These are phyloP conservation scores for Nannoperca australis DNA, from an alignment of 2,797 vertebrate species.

Conservation along the genomic window DNA sequence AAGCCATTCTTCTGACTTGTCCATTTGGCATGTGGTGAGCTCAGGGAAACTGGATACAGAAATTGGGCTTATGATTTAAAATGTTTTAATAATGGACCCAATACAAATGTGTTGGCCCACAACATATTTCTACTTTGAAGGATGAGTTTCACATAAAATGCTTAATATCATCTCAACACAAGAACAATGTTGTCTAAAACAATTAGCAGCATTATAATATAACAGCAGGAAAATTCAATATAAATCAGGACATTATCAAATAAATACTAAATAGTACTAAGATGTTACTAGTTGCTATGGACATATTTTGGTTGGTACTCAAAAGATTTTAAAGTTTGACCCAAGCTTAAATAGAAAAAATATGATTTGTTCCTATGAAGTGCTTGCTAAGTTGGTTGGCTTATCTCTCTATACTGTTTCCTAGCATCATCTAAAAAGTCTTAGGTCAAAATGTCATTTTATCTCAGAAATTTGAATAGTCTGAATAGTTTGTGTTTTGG, in stretches of 20 bases:
- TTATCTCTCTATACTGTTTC: background rate
- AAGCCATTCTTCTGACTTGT: constrained; percentile 27
- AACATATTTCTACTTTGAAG: background rate
- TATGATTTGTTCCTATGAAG: background rate
- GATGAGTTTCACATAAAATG: background rate
- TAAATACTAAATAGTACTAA: background rate
- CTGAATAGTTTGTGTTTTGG: background rate
- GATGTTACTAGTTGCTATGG: background rate
- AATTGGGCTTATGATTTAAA: background rate
- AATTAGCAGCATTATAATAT: background rate
- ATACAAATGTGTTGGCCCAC: background rate
- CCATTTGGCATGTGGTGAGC: constrained; percentile 20
- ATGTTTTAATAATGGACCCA: background rate
- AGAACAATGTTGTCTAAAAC: background rate
- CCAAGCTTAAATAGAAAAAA: background rate
- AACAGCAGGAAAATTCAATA: background rate
- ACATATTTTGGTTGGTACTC: background rate
- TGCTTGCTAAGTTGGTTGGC: background rate
- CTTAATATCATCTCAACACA: background rate
- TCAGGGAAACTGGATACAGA: constrained; percentile 4
- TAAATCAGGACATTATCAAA: background rate
- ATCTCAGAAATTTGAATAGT: background rate
- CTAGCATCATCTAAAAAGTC: background rate
- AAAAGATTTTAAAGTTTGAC: background rate
- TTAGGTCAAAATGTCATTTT: background rate